Conservation (phyloP, 2,888 invertebrate species). For the Chymomyza amoena region DNA sequence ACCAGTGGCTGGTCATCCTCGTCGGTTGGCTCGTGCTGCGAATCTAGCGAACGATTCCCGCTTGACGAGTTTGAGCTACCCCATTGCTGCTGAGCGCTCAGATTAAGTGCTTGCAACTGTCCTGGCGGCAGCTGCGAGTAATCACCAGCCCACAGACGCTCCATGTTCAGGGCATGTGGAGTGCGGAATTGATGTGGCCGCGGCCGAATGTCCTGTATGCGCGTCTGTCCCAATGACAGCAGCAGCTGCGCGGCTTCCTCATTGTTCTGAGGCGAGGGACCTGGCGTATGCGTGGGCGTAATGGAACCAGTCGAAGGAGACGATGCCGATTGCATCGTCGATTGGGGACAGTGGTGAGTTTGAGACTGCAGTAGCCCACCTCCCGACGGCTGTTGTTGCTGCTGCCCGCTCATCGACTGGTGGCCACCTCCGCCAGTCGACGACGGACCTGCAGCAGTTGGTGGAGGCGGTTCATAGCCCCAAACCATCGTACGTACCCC, state of each 20-base stretch:
- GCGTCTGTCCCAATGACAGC: slow-evolving; percentile 86
- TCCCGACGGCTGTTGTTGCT: slow-evolving; percentile 54
- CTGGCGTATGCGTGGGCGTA: slow-evolving; percentile 78
- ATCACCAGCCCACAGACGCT: slow-evolving; percentile 93
- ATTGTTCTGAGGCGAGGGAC: slow-evolving; percentile 80
- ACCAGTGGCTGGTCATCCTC: slow-evolving; percentile 97
- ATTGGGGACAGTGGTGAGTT: slow-evolving; percentile 56
- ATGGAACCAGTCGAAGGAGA: slow-evolving; percentile 79
- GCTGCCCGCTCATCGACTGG: slow-evolving; percentile 44
- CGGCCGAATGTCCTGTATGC: slow-evolving; percentile 79
- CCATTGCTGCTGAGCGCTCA: slow-evolving; percentile 82
- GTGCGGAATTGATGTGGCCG: slow-evolving; percentile 80
- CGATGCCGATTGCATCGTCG: slow-evolving; percentile 78
- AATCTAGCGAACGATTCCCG: slow-evolving; percentile 72
- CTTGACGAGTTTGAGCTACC: slow-evolving; percentile 68
- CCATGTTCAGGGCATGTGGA: slow-evolving; percentile 90
- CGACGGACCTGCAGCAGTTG: slow-evolving; percentile 35
- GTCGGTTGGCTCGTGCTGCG: slow-evolving; percentile 79
- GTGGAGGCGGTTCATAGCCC: slow-evolving; percentile 81
- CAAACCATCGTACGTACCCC: slow-evolving; percentile 88
- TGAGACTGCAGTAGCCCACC: slow-evolving; percentile 53
- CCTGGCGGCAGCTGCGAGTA: slow-evolving; percentile 90
- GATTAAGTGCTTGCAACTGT: slow-evolving; percentile 88
- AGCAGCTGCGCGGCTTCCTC: slow-evolving; percentile 85
- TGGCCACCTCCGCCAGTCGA: slow-evolving; percentile 20